A percentile compares a stretch with the other conserved stretches of the same genome.
These are phyloP conservation scores for Dermolepida albohirtum DNA, from an alignment of 2,888 invertebrate species.

Conservation along the genomic window DNA sequence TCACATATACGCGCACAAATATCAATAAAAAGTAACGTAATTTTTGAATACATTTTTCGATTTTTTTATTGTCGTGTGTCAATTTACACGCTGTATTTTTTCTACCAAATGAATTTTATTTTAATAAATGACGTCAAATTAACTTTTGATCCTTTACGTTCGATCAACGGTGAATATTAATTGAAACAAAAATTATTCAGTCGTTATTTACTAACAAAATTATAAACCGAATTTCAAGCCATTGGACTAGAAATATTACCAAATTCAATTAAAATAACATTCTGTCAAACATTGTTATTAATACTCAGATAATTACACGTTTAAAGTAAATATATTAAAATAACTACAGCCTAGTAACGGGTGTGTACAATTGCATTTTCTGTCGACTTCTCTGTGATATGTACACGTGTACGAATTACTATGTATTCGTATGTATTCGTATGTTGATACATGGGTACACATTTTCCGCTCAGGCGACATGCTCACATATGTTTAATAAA, in stretches of 20 bases:
- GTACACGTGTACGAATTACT: no score
- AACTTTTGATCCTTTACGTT: conserved; percentile 31
- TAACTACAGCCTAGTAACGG: not conserved
- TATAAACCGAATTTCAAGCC: conserved; percentile 45
- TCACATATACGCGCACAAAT: not conserved
- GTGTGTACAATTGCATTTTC: not conserved
- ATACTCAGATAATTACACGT: conserved; percentile 43
- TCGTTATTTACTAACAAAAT: conserved; percentile 46
- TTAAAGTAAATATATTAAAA: conserved; percentile 41
- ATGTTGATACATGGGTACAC: no score
- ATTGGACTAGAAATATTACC: conserved; percentile 43
- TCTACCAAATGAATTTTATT: not conserved
- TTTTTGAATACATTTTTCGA: not conserved
- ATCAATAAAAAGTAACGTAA: not conserved
- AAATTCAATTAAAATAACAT: conserved; percentile 47
- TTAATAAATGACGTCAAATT: conserved; percentile 32
- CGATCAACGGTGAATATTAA: conserved; percentile 19
- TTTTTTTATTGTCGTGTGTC: not conserved
- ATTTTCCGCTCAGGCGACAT: no score
- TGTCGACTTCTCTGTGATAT: not conserved
- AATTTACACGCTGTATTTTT: not conserved
- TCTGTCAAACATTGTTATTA: conserved; percentile 46
- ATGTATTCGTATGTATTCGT: no score
- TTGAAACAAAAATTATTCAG: conserved; percentile 44
- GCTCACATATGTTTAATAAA: no score